Percentiles rank a stretch among this genome's conserved stretches.
Conservation (phyloP, 1,140 invertebrate genomes). For the Battus philenor region DNA sequence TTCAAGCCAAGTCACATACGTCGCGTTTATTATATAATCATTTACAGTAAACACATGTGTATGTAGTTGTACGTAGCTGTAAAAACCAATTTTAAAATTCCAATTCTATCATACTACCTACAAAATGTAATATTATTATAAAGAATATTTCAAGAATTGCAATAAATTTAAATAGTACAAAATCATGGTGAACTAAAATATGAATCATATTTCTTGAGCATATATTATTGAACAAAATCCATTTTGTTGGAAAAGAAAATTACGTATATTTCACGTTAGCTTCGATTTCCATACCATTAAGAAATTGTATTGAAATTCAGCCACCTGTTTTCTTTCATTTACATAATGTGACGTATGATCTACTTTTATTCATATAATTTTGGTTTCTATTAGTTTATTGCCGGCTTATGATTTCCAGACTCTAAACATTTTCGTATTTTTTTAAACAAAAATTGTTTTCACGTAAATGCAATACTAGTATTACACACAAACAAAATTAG, state of each 20-base stretch:
- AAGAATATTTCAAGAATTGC: slow-evolving; percentile 2
- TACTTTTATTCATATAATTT: slow-evolving; percentile 5
- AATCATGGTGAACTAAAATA: slow-evolving; percentile 12
- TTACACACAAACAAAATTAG: too few species aligned
- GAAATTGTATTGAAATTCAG: slow-evolving; percentile 17
- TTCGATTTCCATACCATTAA: slow-evolving; percentile 18
- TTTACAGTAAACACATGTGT: too few species aligned
- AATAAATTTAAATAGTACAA: slow-evolving; percentile 5
- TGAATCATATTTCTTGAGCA: slow-evolving; percentile 9
- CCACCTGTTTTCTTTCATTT: slow-evolving; percentile 18
- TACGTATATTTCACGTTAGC: slow-evolving; percentile 13
- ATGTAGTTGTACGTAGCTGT: too few species aligned
- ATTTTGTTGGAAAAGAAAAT: slow-evolving; percentile 13
- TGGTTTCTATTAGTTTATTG: too few species aligned
- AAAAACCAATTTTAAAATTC: too few species aligned
- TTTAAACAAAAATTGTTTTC: too few species aligned
- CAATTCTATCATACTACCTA: too few species aligned
- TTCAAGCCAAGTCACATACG: slow-evolving; percentile 10
- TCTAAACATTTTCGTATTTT: too few species aligned
- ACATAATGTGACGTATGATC: slow-evolving; percentile 17
- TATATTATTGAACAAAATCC: slow-evolving; percentile 8
- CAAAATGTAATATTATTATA: too few species aligned
- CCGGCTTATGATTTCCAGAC: too few species aligned
- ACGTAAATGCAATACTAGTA: too few species aligned
- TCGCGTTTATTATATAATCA: not conserved